A percentile compares a stretch with the other conserved stretches of the same genome.
Conservation (phyloP, 1,140 invertebrate species). For the Sinonovacula constricta region DNA sequence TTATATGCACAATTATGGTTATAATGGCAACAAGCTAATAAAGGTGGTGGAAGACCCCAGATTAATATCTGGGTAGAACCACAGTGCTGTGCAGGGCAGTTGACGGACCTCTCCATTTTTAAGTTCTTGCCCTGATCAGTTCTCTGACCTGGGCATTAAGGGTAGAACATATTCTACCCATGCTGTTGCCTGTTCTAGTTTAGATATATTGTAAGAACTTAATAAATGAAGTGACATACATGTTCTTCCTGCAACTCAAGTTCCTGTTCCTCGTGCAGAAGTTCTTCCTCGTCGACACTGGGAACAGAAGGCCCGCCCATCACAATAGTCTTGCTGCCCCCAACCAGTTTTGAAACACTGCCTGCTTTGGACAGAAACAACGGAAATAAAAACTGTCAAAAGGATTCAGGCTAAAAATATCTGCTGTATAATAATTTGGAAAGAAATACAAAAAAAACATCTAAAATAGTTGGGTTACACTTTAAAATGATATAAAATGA, state of each 20-base stretch:
- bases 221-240: conserved; percentile 7
- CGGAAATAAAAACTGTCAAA: too few relatives aligned
- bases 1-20: too few relatives aligned
- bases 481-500: too few relatives aligned
- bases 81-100: background rate
- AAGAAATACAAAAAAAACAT: too few relatives aligned
- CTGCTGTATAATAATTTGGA: too few relatives aligned
- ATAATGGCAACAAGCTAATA: too few relatives aligned
- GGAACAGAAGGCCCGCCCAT: conserved; percentile 21
- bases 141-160: background rate
- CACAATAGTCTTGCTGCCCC: conserved; percentile 19
- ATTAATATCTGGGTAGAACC: background rate
- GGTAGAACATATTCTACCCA: background rate
- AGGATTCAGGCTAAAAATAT: too few relatives aligned
- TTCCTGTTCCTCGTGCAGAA: conserved; percentile 38
- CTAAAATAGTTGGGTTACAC: too few relatives aligned
- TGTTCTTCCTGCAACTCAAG: conserved; percentile 44
- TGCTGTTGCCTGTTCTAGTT: background rate
- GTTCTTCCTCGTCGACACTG: conserved; percentile 23
- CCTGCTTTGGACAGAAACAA: too few relatives aligned
- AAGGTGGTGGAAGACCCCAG: background rate
- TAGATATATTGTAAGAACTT: background rate
- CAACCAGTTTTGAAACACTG: background rate
- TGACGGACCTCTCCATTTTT: background rate
- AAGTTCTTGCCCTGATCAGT: background rate